These are phyloP conservation scores for Cyprinodon brontotheroides DNA, from an alignment of 2,113 vertebrate genomes.

Conservation along the genomic window DNA sequence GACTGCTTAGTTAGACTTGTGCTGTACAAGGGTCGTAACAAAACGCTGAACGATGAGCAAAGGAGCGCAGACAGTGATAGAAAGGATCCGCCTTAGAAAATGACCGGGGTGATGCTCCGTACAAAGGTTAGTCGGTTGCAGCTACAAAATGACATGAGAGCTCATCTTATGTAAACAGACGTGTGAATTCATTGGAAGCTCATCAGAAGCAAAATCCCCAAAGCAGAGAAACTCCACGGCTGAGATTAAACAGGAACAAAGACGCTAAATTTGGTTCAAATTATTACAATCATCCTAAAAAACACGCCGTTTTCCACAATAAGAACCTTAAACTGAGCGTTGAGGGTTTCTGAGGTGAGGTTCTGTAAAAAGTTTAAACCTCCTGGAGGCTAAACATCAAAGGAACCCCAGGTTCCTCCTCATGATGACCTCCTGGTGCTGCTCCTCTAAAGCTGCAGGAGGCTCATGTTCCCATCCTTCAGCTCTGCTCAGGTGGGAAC, in stretches of 20 bases:
- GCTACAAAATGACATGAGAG: conserved; percentile 19
- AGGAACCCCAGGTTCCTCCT: neutral
- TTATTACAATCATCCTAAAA: neutral
- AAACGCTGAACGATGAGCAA: conserved; percentile 52
- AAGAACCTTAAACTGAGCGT: neutral
- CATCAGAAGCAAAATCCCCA: conserved; percentile 36
- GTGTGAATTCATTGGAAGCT: conserved; percentile 40
- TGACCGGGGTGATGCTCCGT: conserved; percentile 9
- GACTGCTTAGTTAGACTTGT: conserved; percentile 60
- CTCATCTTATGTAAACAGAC: conserved; percentile 51
- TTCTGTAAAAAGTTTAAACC: neutral
- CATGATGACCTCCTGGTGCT: too few species aligned
- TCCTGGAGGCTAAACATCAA: neutral
- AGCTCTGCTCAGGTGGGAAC: too few species aligned
- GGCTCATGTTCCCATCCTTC: too few species aligned
- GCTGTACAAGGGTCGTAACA: conserved; percentile 66
- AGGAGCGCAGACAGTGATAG: conserved; percentile 35
- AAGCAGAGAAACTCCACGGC: neutral
- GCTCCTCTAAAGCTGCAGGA: too few species aligned
- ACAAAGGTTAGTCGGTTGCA: conserved; percentile 15
- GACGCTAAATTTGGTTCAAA: neutral
- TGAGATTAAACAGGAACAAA: neutral
- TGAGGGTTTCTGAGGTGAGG: neutral
- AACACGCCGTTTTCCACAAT: neutral
- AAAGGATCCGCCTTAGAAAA: conserved; percentile 41